Percentiles rank a stretch among this genome's conserved stretches.
Evolutionary conservation across 2,113 vertebrate species (phyloP).

Genomic region (Oncorhynchus gorbuscha): DNA sequence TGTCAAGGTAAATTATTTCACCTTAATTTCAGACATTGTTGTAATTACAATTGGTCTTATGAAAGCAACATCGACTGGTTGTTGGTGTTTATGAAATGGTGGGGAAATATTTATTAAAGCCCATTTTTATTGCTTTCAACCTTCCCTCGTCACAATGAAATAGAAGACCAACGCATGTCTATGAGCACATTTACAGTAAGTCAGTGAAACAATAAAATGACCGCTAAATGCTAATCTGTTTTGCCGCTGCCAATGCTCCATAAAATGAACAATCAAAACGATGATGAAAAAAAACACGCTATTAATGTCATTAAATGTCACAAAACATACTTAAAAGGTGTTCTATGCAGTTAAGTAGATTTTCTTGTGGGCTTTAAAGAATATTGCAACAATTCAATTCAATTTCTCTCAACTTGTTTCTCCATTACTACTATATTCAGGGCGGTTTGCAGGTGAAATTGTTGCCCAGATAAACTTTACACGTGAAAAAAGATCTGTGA

Average conservation of each 20-base stretch:
- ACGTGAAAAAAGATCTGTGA: too few species aligned
- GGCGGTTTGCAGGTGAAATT: too few species aligned
- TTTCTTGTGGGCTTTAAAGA: too few species aligned
- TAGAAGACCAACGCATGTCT: not conserved
- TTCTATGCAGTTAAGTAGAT: too few species aligned
- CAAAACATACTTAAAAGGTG: not conserved
- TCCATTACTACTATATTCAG: too few species aligned
- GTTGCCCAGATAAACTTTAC: too few species aligned
- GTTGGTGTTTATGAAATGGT: not conserved
- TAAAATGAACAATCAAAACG: not conserved
- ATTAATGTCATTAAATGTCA: not conserved
- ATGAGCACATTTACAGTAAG: not conserved
- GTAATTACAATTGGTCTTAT: not conserved
- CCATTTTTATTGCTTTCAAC: not conserved
- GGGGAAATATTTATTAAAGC: not conserved
- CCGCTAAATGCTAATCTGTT: not conserved
- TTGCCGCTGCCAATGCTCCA: not conserved
- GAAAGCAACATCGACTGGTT: not conserved
- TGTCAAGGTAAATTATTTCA: not conserved
- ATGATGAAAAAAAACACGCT: not conserved
- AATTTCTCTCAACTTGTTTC: too few species aligned
- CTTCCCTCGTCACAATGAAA: not conserved
- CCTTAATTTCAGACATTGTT: not conserved
- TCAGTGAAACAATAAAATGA: not conserved
- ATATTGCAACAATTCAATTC: too few species aligned